Conservation (phyloP, 2,888 invertebrate genomes). For the Cosmorhoe ocellata region DNA sequence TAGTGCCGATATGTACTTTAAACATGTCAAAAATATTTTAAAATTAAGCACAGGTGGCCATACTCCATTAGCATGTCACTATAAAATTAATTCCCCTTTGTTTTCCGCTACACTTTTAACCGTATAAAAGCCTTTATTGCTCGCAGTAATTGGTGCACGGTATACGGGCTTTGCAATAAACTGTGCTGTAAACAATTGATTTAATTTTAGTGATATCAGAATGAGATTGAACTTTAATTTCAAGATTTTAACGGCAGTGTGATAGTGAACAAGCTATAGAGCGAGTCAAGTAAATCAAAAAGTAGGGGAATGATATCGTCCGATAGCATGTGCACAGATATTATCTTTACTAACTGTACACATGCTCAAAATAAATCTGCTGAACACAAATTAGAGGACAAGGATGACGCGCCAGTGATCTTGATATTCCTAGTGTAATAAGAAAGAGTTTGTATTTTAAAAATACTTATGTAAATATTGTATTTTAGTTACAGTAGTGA, state of each 20-base stretch:
- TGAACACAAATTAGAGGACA: no score
- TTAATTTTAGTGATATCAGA: conserved; percentile 41
- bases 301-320: no score
- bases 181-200: conserved; percentile 41
- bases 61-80: conserved; percentile 63
- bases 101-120: conserved; percentile 62
- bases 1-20: conserved; percentile 15
- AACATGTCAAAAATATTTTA: conserved; percentile 38
- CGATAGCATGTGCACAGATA: no score
- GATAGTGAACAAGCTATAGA: neutral
- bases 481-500: conserved; percentile 30
- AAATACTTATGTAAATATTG: neutral
- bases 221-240: conserved; percentile 17
- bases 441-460: no score
- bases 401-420: no score
- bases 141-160: conserved; percentile 59
- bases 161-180: conserved; percentile 46
- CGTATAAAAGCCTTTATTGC: conserved; percentile 59
- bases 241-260: neutral
- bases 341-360: no score
- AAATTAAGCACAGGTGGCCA: conserved; percentile 52
- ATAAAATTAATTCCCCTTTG: conserved; percentile 67
- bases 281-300: neutral
- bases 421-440: no score
- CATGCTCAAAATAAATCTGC: no score